Evolutionary conservation across 2,797 vertebrate genomes (phyloP), one percentile per base, ranked within the genome.

Genomic region (Anableps anableps): DNA sequence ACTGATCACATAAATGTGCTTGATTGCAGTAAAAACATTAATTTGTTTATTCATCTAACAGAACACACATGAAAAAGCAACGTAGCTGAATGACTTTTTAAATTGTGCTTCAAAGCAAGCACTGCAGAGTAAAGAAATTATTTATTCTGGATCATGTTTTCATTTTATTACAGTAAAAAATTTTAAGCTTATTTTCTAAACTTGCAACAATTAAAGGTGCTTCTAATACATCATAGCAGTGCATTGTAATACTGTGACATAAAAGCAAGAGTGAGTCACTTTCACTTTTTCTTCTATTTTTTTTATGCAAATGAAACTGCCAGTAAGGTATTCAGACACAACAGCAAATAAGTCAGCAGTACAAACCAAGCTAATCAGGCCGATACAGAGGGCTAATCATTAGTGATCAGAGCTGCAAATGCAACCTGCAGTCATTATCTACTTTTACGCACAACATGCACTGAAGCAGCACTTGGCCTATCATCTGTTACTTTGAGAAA

Each of bases 201-300:
- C 3, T 17, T 41, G 36, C 29, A 2, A 47, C 14, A 38, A 83
- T 76, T 53, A 80, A 83, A 86, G 7, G 71, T 64, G 19, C 2
- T 45, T 78, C 79, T 73, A 71, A 45, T n/a, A 9, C 7, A 19
- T 16, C 62, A 38, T 48, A 72, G 55, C 47, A 64, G 11, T 72
- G 11, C 9, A 13, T 1, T 90, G 85, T 53, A 85, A n/a, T 87
- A 62, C 5, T 75, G 36, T 80, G 29, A 76, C 0, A 0, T 29
- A 4, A 78, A 89, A 91, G 76, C 55, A 87, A 91, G 66, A 68
- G 16, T 79, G n/a, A n/a, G n/a, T n/a, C n/a, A n/a, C n/a, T n/a
- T n/a, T n/a, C n/a, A n/a, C n/a, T n/a, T n/a, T n/a, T n/a, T n/a
- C n/a, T n/a, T n/a, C n/a, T n/a, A n/a, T n/a, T n/a, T n/a, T n/a